Conservation (phyloP, 2,113 vertebrate species). For the Ochotona princeps region DNA sequence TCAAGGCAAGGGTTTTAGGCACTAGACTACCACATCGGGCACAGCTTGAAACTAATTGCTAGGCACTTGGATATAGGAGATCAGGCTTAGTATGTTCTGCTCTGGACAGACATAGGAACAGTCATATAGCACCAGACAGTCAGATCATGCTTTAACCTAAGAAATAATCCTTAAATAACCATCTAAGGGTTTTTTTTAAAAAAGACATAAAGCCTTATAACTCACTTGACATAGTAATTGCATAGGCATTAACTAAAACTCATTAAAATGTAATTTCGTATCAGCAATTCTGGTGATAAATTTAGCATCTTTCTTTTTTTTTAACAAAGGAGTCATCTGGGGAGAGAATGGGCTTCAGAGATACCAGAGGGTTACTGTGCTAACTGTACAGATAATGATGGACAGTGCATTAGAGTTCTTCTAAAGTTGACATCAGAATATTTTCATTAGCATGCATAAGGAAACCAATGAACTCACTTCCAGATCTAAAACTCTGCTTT, state of each 20-base stretch:
- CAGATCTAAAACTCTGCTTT: background rate
- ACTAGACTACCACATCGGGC: no score
- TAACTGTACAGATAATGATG: background rate
- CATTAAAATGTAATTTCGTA: background rate
- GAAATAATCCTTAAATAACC: background rate
- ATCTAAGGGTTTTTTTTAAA: no score
- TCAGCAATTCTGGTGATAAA: background rate
- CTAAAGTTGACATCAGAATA: background rate
- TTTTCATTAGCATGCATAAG: background rate
- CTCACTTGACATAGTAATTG: background rate
- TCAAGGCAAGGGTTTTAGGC: no score
- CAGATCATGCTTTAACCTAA: background rate
- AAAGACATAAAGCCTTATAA: background rate
- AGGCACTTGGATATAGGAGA: background rate
- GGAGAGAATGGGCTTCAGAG: constrained; percentile 14
- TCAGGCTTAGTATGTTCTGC: background rate
- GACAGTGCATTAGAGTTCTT: background rate
- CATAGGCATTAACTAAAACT: background rate
- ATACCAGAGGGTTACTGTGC: background rate
- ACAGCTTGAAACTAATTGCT: no score
- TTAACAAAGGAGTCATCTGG: background rate
- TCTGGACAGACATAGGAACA: background rate
- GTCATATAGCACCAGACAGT: background rate
- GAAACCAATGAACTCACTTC: background rate
- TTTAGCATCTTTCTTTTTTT: constrained; percentile 7